These are phyloP conservation scores for Lepus europaeus DNA, from an alignment of 2,113 vertebrate species.

Conservation along the genomic window DNA sequence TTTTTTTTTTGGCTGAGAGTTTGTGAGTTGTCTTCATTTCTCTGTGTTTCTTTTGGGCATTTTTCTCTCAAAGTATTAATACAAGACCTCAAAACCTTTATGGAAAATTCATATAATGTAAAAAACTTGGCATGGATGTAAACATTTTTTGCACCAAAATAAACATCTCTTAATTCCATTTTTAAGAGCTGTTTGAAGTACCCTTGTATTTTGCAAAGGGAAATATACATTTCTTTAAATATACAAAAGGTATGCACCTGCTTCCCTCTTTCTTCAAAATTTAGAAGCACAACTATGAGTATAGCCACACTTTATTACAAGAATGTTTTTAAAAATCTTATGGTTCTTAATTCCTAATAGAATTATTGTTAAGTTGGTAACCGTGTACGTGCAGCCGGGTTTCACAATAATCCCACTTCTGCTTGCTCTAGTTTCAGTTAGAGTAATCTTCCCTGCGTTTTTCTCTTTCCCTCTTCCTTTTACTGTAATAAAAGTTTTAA, in stretches of 20 bases:
- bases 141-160: no score
- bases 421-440: not conserved
- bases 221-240: conserved; percentile 53
- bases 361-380: not conserved
- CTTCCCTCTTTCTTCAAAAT: conserved; percentile 1
- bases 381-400: not conserved
- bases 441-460: not conserved
- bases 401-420: conserved; percentile 54
- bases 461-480: conserved; percentile 39
- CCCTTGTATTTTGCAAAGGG: conserved; percentile 2
- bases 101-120: no score
- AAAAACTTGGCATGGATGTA: no score
- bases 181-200: no score
- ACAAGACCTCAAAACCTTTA: no score
- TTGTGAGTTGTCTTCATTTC: conserved; percentile 33
- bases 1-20: not conserved
- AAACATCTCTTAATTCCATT: no score
- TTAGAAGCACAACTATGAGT: not conserved
- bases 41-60: not conserved
- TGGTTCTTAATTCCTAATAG: conserved; percentile 5
- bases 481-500: conserved; percentile 55
- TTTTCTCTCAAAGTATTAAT: conserved; percentile 19
- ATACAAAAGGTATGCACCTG: not conserved
- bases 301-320: not conserved
- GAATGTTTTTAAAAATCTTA: not conserved